Conservation (phyloP, 2,113 vertebrate genomes). For the Hiodon tergisus region DNA sequence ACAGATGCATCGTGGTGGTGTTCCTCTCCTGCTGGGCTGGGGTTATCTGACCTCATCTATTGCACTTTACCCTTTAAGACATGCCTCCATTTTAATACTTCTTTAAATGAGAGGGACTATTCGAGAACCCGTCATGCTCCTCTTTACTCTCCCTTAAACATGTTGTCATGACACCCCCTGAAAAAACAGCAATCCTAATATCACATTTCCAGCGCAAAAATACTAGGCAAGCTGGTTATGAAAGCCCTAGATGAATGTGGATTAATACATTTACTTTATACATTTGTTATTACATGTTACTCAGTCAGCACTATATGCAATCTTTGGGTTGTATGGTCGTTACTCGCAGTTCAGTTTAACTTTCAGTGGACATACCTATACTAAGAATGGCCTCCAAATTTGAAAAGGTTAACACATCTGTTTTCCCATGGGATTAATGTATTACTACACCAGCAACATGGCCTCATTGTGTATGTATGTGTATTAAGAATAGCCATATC, state of each 20-base stretch:
- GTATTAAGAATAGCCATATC: neutral
- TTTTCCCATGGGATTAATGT: neutral
- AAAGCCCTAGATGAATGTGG: no score
- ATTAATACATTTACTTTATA: no score
- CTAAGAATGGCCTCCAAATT: no score
- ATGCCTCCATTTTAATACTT: no score
- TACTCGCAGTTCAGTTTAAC: no score
- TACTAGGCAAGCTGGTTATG: neutral
- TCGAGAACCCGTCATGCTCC: neutral
- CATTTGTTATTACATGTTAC: neutral
- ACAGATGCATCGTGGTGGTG: neutral
- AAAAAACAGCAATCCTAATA: no score
- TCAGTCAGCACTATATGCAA: neutral
- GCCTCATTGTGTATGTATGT: neutral
- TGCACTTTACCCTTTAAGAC: constrained; percentile 18
- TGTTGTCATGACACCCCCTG: neutral
- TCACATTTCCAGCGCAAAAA: neutral
- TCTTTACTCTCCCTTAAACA: neutral
- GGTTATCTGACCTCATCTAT: neutral
- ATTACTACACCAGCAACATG: constrained; percentile 4
- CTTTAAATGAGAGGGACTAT: neutral
- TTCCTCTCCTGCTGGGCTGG: constrained; percentile 1
- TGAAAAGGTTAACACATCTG: neutral
- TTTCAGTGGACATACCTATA: no score
- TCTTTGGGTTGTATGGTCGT: no score